These are phyloP conservation scores for Chironomus tentans DNA, from an alignment of 2,888 invertebrate species.

Conservation along the genomic window DNA sequence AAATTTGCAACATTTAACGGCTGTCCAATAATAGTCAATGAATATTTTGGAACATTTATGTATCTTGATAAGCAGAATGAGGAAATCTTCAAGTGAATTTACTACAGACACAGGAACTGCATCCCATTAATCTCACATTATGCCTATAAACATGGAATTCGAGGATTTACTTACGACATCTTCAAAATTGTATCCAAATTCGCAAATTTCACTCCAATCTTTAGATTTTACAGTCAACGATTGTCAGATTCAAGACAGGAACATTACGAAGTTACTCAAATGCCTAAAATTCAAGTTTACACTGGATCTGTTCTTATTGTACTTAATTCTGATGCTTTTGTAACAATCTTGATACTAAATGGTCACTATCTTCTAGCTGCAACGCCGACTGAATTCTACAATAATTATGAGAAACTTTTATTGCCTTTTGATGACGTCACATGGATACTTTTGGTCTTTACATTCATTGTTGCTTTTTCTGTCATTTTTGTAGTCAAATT, in stretches of 20 bases:
- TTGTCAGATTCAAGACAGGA: too few relatives aligned
- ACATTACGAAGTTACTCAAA: too few relatives aligned
- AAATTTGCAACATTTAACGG: background rate
- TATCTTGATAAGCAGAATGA: background rate
- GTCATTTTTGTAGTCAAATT: background rate
- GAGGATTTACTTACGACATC: too few relatives aligned
- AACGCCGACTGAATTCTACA: background rate
- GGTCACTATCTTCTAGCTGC: background rate
- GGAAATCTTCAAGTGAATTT: background rate
- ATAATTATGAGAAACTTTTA: background rate
- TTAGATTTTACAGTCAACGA: too few relatives aligned
- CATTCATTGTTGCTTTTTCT: background rate
- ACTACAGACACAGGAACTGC: too few relatives aligned
- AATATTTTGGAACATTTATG: background rate
- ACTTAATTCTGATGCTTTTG: background rate
- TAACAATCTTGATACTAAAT: too few relatives aligned
- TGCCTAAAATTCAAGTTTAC: too few relatives aligned
- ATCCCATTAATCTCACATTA: too few relatives aligned
- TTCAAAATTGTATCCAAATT: background rate
- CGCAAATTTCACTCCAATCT: background rate
- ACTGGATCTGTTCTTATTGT: background rate
- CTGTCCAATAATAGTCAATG: background rate
- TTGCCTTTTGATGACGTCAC: background rate
- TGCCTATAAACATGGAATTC: too few relatives aligned
- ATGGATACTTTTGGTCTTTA: background rate